Evolutionary conservation across 2,888 invertebrate species (phyloP), one percentile per base, ranked within the genome.

Genomic region (Elysia crispata): DNA sequence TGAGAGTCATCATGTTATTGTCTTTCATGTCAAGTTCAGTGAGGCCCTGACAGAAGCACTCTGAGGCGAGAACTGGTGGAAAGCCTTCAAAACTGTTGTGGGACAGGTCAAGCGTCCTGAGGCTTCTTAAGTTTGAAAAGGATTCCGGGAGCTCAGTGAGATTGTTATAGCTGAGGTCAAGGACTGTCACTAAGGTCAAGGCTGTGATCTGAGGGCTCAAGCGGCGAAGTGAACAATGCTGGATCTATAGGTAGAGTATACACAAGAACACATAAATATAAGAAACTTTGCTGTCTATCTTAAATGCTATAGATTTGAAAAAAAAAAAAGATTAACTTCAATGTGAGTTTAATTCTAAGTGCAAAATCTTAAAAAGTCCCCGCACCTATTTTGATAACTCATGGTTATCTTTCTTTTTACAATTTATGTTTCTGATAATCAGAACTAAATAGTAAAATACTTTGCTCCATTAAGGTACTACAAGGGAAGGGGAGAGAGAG

Each of bases 131-230:
- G 28, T 80, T 60, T 20, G 67, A 31, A 15, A 80, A 23, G 13
- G 70, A 30, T 0, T 80, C 80, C n/a, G 80, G 80, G 0, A 80
- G 8, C 8, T 30, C 1, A 3, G 49, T 18, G 23, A 80, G 50
- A 20, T 33, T 30, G 50, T 80, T 80, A 20, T 6, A 49, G 49
- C 76, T 64, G 57, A 80, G 30, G 60, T 80, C 76, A 25, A 80
- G 54, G 0, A 20, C n/a, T 18, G 13, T 60, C 60, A 80, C 57
- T 0, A 57, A 25, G 33, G 60, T 18, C 28, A 80, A 49, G 30
- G 80, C 28, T 13, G n/a, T 49, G 50, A 80, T 54, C 69, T 76
- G 76, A 33, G 76, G 64, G 31, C 80, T 80, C 8, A 80, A 50
- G 20, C 76, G 70, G 20, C 72, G 23, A 23, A 80, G n/a, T 0